A percentile compares a stretch with the other conserved stretches of the same genome.
These are phyloP conservation scores for Buphagus erythrorhynchus DNA, from an alignment of 2,797 vertebrate genomes.

Conservation along the genomic window DNA sequence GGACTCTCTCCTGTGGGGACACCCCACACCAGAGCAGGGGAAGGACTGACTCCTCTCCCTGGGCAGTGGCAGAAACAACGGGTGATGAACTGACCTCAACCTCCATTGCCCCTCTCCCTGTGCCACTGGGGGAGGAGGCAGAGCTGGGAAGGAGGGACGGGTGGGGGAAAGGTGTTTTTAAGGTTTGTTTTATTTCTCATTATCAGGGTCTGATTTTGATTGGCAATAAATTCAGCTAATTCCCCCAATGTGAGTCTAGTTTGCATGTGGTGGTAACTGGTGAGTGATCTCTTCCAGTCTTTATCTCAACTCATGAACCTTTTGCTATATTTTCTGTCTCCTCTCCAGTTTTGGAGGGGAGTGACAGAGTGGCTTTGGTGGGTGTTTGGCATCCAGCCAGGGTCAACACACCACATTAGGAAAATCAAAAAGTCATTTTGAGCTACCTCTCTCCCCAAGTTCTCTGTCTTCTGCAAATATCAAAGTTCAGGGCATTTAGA, in stretches of 20 bases:
- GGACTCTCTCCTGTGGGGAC: no score
- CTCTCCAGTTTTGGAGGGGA: not conserved
- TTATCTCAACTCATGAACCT: not conserved
- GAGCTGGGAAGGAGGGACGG: not conserved
- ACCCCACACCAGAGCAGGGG: not conserved
- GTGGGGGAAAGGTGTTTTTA: rapidly evolving
- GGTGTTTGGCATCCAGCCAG: not conserved
- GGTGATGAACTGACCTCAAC: not conserved
- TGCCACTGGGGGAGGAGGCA: rapidly evolving
- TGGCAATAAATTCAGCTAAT: not conserved
- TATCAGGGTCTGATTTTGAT: not conserved
- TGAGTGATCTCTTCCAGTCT: not conserved
- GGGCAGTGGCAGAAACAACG: rapidly evolving
- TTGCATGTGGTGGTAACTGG: not conserved
- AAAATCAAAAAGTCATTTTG: not conserved
- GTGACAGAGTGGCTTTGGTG: not conserved
- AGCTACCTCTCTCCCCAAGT: not conserved
- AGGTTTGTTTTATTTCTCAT: not conserved
- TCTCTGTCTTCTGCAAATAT: not conserved
- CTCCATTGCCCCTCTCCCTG: not conserved
- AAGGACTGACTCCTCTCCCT: not conserved
- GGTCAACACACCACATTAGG: not conserved
- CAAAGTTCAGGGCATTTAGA: not conserved
- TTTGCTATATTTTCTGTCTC: not conserved
- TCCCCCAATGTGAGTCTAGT: not conserved